Evolutionary conservation across 2,797 vertebrate species (phyloP), one percentile per base, ranked within the genome.

Genomic region (Danio kyathit): DNA sequence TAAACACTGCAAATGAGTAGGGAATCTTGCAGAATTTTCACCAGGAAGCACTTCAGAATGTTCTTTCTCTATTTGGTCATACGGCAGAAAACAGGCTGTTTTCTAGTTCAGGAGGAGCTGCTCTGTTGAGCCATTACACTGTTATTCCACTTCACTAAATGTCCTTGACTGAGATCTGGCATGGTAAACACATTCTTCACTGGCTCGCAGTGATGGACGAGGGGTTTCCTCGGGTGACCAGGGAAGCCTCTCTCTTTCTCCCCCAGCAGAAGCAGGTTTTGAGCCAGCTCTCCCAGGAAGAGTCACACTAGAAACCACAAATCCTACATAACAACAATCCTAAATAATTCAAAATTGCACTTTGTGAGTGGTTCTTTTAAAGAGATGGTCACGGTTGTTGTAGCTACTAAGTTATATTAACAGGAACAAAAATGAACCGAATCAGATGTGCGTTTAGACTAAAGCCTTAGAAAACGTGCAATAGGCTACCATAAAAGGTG

Each of bases 141-240:
- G 76, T 83, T 84, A 79, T 83, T 82, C 74, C 54, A 79, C 83
- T 84, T 85, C 21, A 56, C 74, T 88, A 81, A 79, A 84, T 61
- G 76, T 83, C 69, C 72, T 77, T 63, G 65, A 87, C 67, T 70
- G 83, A 85, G 60, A 67, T 57, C 67, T 84, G 88, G 87, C 73
- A 84, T 73, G 66, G 56, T 51, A 66, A 77, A 51, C 71, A 76
- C 57, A 78, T 74, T 83, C 74, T 85, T 74, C 49, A 7, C 43
- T 83, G 63, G 17, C 76, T 86, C 74, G 77, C 86, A 54, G 80
- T 78, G 85, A 86, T 60, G 16, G 38, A 82, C 78, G 52, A 11
- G 77, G 89, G 91, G 90, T 92, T 93, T 92, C 92, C 91, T 91
- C 81, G 89, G 86, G 89, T 88, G 86, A 93, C 91, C 74, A 78